phyloP scores from a whole-genome alignment of 2,888 invertebrate genomes.

The Cyclophora albipunctata region DNA sequence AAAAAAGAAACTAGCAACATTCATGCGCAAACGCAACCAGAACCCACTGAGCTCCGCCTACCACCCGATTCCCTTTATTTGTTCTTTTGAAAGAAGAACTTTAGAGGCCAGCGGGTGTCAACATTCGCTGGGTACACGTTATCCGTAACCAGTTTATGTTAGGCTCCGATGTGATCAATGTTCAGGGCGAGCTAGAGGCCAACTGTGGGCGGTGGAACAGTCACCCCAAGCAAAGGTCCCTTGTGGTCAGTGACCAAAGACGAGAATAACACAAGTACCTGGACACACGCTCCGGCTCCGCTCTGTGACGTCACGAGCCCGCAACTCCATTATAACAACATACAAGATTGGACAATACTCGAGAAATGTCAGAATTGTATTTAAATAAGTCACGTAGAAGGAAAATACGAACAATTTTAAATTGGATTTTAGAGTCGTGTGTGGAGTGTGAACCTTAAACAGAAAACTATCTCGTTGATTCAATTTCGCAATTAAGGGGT shows the following conservation, averaged over 20 bases:
- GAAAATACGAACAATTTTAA: background rate
- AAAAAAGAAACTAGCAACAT: slow-evolving; percentile 55
- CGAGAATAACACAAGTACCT: slow-evolving; percentile 65
- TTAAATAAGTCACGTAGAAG: slow-evolving; percentile 3
- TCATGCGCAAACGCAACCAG: slow-evolving; percentile 34
- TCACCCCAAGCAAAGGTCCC: slow-evolving; percentile 69
- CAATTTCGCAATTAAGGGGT: background rate
- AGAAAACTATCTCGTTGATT: too few relatives aligned
- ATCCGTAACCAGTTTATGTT: slow-evolving; percentile 14
- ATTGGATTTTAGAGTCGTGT: too few relatives aligned
- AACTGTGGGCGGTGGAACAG: slow-evolving; percentile 51
- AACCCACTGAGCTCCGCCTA: slow-evolving; percentile 35
- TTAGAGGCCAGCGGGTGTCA: slow-evolving; percentile 33
- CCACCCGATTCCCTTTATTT: slow-evolving; percentile 44
- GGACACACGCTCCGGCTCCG: slow-evolving; percentile 41
- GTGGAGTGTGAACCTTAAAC: too few relatives aligned
- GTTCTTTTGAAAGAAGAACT: slow-evolving; percentile 39
- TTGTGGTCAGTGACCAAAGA: slow-evolving; percentile 70
- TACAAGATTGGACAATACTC: slow-evolving; percentile 16
- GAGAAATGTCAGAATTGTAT: slow-evolving; percentile 3
- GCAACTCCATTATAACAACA: slow-evolving; percentile 28
- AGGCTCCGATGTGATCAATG: slow-evolving; percentile 16
- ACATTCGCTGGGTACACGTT: slow-evolving; percentile 29
- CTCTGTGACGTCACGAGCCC: slow-evolving; percentile 49
- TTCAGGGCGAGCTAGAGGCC: slow-evolving; percentile 25